Evolutionary conservation across 1,140 invertebrate species (phyloP), one percentile per base, ranked within the genome.

Genomic region (Diachasmimorpha longicaudata): DNA sequence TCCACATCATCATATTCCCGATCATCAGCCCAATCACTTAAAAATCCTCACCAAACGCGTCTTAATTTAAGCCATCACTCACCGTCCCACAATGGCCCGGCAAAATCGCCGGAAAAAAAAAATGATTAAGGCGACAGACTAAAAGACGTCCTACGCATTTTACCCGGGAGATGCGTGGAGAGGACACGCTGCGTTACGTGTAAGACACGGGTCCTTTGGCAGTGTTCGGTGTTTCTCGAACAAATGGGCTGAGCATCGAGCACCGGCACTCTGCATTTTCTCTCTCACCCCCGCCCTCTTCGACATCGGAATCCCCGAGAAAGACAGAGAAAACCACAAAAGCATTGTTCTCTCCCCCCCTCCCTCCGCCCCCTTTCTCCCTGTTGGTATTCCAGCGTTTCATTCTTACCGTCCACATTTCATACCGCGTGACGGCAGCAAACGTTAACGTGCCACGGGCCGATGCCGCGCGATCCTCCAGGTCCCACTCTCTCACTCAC

Each of bases 181-280:
- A 31, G 66, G 67, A 77, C 76, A 77, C 70, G 76, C 31, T 48
- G 76, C 72, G 76, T 74, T 16, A 78, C 74, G 77, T 73, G 77
- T 79, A 75, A 46, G 73, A 78, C 77, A 78, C 66, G 72, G 52
- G 72, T 25, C 58, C 58, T 70, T 55, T 79, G 81, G 81, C 80
- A 84, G 82, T 83, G 83, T 84, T 84, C 82, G 83, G 87, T 86
- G 85, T 88, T 87, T 87, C 74, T 83, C 80, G 85, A 88, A 88
- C 87, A 89, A 89, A 88, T 89, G 85, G 83, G 84, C 39, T 83
- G 82, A 85, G 83, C 82, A 84, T 84, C 80, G 79, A 78, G 79
- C n/a, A 76, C 76, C 80, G 81, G 84, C 82, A 84, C 79, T 75
- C 75, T 81, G 80, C 69, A 31, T 63, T 63, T 63, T 31, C 23